Evolutionary conservation across 2,797 vertebrate species (phyloP), one percentile per base, ranked within the genome.

Genomic region (Phylloscopus collybita): DNA sequence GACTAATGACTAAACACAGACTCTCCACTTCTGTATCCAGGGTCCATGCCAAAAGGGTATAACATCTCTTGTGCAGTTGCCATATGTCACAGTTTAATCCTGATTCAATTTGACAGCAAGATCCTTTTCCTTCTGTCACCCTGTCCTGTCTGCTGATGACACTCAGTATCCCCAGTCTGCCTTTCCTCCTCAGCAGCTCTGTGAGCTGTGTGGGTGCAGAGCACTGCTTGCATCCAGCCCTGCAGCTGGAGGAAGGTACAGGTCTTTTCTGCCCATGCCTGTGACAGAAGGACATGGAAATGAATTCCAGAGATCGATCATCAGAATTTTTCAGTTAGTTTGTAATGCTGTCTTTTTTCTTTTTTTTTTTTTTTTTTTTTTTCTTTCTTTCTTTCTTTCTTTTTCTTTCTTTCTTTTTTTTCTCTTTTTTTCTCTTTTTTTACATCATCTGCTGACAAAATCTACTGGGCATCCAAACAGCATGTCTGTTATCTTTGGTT

Each of bases 31-130:
- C 29, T 87, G n/a, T 60, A 49, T 32, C 30, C 34, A 80, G 69
- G 13, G 57, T 75, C 25, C 12, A 5, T 64, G 86, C 84, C 93
- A 88, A 60, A 36, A 74, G 72, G 32, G 25, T 82, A 3, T 79
- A 85, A 81, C 70, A 86, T 92, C 90, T 86, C 73, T 54, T 51
- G 50, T 86, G 83, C 86, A 75, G 45, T 50, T 81, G 79, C 64
- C 73, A 60, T 71, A 85, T 91, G 84, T 53, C 42, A 34, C 30
- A 25, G 40, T 80, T 91, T 87, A 92, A 93, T 78, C 66, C 72
- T 94, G 74, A 96, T 80, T 95, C 60, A 57, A 27, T 65, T 80
- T 94, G 93, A 89, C 93, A 95, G 60, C 65, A 69, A 79, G 54
- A 47, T 53, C 27, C 40, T 80, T 92, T 86, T 83, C 86, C 82